phyloP scores from a whole-genome alignment of 2,888 invertebrate genomes.

The Aquatica leii region DNA sequence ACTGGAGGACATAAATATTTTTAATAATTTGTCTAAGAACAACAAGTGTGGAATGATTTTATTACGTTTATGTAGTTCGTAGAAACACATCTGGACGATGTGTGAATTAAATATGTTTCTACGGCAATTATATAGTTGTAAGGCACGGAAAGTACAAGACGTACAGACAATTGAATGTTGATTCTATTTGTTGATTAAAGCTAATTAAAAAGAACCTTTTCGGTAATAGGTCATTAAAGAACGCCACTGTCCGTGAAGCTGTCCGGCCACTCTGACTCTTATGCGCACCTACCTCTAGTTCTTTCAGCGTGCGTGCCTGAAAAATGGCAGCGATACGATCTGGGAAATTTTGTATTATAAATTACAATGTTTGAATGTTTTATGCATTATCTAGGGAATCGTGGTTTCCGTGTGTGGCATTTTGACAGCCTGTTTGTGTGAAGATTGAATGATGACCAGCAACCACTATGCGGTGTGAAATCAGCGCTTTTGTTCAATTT shows the following conservation, averaged over 20 bases:
- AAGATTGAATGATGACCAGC: constrained; percentile 46
- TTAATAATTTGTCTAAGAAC: not conserved
- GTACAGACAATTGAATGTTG: constrained; percentile 50
- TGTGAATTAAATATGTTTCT: constrained; percentile 24
- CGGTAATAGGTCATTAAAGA: constrained; percentile 50
- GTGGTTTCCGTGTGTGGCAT: constrained; percentile 47
- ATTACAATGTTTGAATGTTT: constrained; percentile 49
- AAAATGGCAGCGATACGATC: constrained; percentile 46
- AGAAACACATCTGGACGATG: not conserved
- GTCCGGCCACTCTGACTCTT: constrained; percentile 39
- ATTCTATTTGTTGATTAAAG: constrained; percentile 51
- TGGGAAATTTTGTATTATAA: constrained; percentile 48
- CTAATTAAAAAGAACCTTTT: constrained; percentile 53
- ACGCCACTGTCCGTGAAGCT: constrained; percentile 50
- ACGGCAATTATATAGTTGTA: constrained; percentile 23
- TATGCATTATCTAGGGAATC: constrained; percentile 46
- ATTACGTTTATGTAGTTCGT: no score
- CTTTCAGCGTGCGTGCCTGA: constrained; percentile 40
- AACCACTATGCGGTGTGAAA: constrained; percentile 39
- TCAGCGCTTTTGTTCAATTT: constrained; percentile 41
- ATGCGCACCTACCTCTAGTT: constrained; percentile 42
- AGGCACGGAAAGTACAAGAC: constrained; percentile 39
- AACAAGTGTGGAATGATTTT: not conserved
- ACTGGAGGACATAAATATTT: not conserved
- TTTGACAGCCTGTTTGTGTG: constrained; percentile 45